Conservation (phyloP, 2,888 invertebrate genomes). For the Myopa tessellatipennis region DNA sequence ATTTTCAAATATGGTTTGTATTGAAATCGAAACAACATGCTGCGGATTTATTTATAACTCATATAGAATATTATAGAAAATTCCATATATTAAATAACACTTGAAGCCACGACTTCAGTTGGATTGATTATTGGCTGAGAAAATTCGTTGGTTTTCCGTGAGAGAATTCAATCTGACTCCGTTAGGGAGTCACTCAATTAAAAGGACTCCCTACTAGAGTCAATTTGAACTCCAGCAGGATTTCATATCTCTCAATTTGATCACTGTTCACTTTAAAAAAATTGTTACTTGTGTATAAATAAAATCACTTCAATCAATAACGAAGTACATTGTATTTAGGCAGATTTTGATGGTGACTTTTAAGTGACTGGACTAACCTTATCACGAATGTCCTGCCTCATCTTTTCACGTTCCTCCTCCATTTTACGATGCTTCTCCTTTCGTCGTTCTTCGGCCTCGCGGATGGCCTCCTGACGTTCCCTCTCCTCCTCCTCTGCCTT, state of each 20-base stretch:
- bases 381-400: conserved; percentile 99
- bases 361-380: conserved; percentile 80
- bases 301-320: not conserved
- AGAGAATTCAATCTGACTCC: conserved; percentile 97
- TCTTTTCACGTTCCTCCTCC: conserved; percentile 99
- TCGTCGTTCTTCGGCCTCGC: conserved; percentile 96
- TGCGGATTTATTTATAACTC: too few relatives aligned
- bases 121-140: not conserved
- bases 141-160: conserved; percentile 72
- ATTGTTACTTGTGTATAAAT: conserved; percentile 12
- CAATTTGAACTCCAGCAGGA: conserved; percentile 93
- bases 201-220: conserved; percentile 98
- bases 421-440: conserved; percentile 99
- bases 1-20: too few relatives aligned
- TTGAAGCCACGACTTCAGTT: too few relatives aligned
- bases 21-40: too few relatives aligned
- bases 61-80: too few relatives aligned
- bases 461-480: conserved; percentile 96
- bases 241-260: not conserved
- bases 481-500: conserved; percentile 98
- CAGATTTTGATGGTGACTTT: too few relatives aligned
- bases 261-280: conserved; percentile 21
- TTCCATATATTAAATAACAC: too few relatives aligned
- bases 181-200: conserved; percentile 93
- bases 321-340: not conserved